Evolutionary conservation across 2,888 invertebrate species (phyloP), one percentile per base, ranked within the genome.

Genomic region (Callyntrura sp.): DNA sequence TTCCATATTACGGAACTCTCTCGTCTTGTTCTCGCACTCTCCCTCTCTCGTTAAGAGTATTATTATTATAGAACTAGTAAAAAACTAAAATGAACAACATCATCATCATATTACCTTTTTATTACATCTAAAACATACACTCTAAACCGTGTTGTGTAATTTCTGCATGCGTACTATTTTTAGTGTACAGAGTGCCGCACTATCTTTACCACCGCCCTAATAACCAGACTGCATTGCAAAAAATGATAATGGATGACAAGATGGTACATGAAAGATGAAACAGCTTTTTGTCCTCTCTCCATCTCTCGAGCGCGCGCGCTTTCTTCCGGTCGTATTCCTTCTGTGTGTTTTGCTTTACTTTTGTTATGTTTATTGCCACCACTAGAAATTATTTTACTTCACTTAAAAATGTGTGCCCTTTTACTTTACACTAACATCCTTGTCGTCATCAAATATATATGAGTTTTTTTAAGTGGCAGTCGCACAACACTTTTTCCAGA

Each of bases 71-170:
- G 4, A n/a, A 60, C 60, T 57, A 17, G n/a, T 79, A 60, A 79
- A 70, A 68, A 57, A 60, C 20, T 60, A 79, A 60, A 79, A 57
- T 57, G 57, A 23, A 79, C 57, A 17, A 35, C 35, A 79, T 79
- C 79, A 35, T 79, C 79, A 55, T 79, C 79, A 79, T 79, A 79
- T 79, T 79, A 60, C 79, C 79, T 79, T 79, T 76, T 76, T 79
- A 79, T 60, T 79, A 60, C 79, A 20, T 57, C 57, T 43, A 60
- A 79, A 57, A 79, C 60, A 14, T 79, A 60, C 79, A 79, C 35
- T 79, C 57, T 35, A 79, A 57, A 60, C 17, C 17, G 2, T 79
- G 79, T 79, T 79, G 79, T 60, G 79, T 57, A 57, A 79, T 60
- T 79, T 60, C 57, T 79, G 43, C 35, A 79, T 79, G 60, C 60